A percentile compares a stretch with the other conserved stretches of the same genome.
Conservation (phyloP, 2,113 vertebrate genomes). For the Paracanthobrama guichenoti region DNA sequence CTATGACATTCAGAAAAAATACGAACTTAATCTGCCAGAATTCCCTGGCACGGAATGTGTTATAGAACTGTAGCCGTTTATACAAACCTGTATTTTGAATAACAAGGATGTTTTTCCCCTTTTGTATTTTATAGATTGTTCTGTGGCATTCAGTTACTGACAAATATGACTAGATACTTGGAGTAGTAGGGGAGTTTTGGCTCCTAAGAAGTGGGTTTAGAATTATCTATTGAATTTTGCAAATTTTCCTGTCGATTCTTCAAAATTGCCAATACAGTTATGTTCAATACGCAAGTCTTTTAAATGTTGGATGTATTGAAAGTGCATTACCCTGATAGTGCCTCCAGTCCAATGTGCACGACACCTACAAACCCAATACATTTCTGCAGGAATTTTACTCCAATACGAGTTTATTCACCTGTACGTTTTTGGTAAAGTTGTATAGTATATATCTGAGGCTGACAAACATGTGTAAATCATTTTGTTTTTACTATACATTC, state of each 20-base stretch:
- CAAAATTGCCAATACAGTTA: not conserved
- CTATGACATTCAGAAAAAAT: conserved; percentile 92
- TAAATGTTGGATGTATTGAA: conserved; percentile 38
- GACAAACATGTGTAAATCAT: conserved; percentile 12
- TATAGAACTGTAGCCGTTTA: conserved; percentile 79
- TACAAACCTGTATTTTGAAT: conserved; percentile 55
- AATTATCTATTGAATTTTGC: not conserved
- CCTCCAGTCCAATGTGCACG: conserved; percentile 20
- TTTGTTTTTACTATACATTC: conserved; percentile 22
- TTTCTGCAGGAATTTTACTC: conserved; percentile 18
- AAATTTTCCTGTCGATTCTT: not conserved
- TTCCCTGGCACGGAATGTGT: conserved; percentile 89
- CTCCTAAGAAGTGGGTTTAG: not conserved
- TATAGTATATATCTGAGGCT: conserved; percentile 11
- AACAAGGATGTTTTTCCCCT: conserved; percentile 58
- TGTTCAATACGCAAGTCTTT: not conserved
- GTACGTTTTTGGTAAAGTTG: not conserved
- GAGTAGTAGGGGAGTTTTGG: not conserved
- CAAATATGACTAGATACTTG: conserved; percentile 25
- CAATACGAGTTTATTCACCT: not conserved
- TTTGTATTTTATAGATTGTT: conserved; percentile 76
- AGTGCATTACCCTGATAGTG: conserved; percentile 29
- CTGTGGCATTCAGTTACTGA: conserved; percentile 62
- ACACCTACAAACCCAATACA: conserved; percentile 7
- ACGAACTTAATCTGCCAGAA: conserved; percentile 85